These are phyloP conservation scores for Laticauda colubrina DNA, from an alignment of 2,113 vertebrate species.

Conservation along the genomic window DNA sequence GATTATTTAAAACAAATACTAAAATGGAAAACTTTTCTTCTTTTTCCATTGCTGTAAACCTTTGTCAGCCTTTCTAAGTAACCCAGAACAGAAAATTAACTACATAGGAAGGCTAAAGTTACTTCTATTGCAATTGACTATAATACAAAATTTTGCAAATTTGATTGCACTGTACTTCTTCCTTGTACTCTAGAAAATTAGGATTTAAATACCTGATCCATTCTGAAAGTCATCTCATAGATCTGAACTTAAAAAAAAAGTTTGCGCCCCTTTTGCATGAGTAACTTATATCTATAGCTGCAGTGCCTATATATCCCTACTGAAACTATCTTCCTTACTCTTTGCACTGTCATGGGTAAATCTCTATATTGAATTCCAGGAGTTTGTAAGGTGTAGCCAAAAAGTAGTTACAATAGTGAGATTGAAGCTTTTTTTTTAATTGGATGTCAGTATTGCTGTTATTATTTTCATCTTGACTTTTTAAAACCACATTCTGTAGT, in stretches of 20 bases:
- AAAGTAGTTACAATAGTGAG: neutral
- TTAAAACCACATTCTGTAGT: neutral
- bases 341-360: neutral
- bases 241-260: neutral
- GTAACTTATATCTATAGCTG: neutral
- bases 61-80: neutral
- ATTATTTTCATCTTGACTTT: neutral
- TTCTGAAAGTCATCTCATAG: neutral
- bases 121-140: neutral
- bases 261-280: neutral
- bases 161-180: neutral
- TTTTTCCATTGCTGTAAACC: neutral
- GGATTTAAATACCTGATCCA: neutral
- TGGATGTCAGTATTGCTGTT: neutral
- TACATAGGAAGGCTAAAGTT: neutral
- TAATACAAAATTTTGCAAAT: neutral
- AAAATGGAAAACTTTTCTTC: neutral
- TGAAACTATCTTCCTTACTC: neutral
- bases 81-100: neutral
- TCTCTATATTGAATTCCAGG: neutral
- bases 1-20: neutral
- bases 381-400: neutral
- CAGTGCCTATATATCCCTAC: neutral
- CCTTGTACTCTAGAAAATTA: neutral
- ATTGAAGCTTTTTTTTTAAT: neutral